Conservation (phyloP, 2,888 invertebrate species). For the Drosophila peninsularis region DNA sequence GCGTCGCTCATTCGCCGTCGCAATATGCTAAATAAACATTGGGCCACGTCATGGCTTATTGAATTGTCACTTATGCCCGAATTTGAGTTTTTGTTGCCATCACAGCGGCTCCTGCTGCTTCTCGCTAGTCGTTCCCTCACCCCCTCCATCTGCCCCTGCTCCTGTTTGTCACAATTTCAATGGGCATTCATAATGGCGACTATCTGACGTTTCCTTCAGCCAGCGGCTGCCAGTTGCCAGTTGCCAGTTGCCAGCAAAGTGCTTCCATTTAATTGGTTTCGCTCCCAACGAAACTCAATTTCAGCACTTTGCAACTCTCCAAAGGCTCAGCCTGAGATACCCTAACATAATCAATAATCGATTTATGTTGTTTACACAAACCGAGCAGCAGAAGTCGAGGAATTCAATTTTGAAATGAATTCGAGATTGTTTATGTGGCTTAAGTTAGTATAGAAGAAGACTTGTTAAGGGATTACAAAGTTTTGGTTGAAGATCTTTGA, state of each 20-base stretch:
- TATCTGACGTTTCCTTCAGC: slow-evolving; percentile 53
- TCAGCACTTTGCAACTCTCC: slow-evolving; percentile 53
- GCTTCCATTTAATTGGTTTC: slow-evolving; percentile 78
- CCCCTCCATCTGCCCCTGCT: neutral
- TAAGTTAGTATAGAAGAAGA: slow-evolving; percentile 1
- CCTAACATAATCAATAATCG: slow-evolving; percentile 68
- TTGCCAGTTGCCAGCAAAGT: slow-evolving; percentile 64
- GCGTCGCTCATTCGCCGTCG: slow-evolving; percentile 78
- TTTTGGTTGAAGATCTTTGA: neutral
- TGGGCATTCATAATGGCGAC: slow-evolving; percentile 73
- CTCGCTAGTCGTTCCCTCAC: neutral
- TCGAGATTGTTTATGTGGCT: slow-evolving; percentile 10
- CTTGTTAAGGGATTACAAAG: neutral
- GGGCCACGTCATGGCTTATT: slow-evolving; percentile 83
- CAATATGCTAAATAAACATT: slow-evolving; percentile 83
- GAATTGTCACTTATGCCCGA: slow-evolving; percentile 83
- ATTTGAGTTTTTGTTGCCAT: slow-evolving; percentile 72
- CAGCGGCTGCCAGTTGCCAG: slow-evolving; percentile 49
- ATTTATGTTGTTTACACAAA: slow-evolving; percentile 69
- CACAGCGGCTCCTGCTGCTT: slow-evolving; percentile 9
- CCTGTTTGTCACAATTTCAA: slow-evolving; percentile 50
- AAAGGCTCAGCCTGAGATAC: slow-evolving; percentile 35
- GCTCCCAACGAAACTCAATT: slow-evolving; percentile 63
- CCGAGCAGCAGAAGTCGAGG: neutral
- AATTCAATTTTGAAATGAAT: slow-evolving; percentile 6